A percentile compares a stretch with the other conserved stretches of the same genome.
Evolutionary conservation across 2,888 invertebrate genomes (phyloP).

Genomic region (Micoletzkya japonica): DNA sequence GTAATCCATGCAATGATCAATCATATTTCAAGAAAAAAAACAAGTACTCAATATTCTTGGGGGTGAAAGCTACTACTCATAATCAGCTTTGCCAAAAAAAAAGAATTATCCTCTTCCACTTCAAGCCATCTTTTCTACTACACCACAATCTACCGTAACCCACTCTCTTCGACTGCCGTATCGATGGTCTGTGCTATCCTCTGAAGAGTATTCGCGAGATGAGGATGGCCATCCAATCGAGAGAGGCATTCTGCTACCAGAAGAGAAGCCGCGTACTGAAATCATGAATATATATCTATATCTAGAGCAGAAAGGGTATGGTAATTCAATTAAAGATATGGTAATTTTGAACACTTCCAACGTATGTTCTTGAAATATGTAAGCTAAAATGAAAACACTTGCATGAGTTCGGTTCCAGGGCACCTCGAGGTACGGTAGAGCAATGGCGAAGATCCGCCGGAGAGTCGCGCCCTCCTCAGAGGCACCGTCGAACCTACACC

Average conservation of each 20-base stretch:
- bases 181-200: not conserved
- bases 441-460: slow-evolving; percentile 40
- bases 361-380: not conserved
- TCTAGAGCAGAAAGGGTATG: not conserved
- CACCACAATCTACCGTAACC: not conserved
- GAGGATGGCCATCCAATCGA: slow-evolving; percentile 42
- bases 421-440: slow-evolving; percentile 38
- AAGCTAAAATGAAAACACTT: not conserved
- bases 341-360: not conserved
- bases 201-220: slow-evolving; percentile 17
- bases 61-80: no score
- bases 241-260: slow-evolving; percentile 46
- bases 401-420: slow-evolving; percentile 40
- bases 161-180: slow-evolving; percentile 10
- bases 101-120: no score
- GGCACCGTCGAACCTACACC: slow-evolving; percentile 28
- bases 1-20: no score
- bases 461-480: slow-evolving; percentile 36
- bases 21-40: no score
- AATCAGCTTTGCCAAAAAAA: no score
- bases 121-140: no score
- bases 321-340: not conserved
- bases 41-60: no score
- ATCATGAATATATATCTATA: not conserved
- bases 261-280: slow-evolving; percentile 42